Conservation (phyloP, 92 coral and sea anemone genomes). For the Actinernus sp. region DNA sequence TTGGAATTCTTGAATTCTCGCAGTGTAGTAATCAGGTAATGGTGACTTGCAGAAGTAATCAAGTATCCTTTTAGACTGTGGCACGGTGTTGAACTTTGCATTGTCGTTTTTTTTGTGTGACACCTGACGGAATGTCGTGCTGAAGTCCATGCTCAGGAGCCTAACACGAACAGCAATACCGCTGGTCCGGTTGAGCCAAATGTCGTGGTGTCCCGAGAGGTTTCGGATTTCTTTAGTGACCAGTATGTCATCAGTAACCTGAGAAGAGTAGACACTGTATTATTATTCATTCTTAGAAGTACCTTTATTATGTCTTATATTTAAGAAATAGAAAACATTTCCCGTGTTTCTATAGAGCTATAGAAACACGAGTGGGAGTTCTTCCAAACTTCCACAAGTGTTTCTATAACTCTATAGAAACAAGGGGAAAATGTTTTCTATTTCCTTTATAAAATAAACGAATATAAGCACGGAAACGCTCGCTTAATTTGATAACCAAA, state of each 20-base stretch:
- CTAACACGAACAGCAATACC: constrained; percentile 59
- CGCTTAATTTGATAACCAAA: no score
- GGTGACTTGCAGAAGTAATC: constrained; percentile 59
- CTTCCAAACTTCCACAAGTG: no score
- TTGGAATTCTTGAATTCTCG: constrained; percentile 21
- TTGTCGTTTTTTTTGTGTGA: constrained; percentile 60
- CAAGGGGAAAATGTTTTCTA: no score
- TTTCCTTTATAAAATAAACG: no score
- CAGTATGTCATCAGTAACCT: background rate
- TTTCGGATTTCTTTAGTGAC: constrained; percentile 8
- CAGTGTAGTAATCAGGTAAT: constrained; percentile 61
- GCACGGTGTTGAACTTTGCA: constrained; percentile 1
- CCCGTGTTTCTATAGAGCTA: no score
- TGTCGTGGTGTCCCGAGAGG: constrained; percentile 30
- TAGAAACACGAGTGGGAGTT: no score
- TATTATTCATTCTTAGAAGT: no score
- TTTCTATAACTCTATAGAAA: no score
- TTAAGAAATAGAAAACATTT: no score
- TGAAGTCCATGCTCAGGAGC: constrained; percentile 54
- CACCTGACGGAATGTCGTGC: constrained; percentile 73
- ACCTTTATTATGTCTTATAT: no score
- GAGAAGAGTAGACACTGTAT: no score
- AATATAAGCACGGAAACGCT: no score
- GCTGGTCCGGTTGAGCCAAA: constrained; percentile 80
- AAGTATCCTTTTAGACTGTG: constrained; percentile 1